Evolutionary conservation across 1,140 invertebrate genomes (phyloP).

Genomic region (Capitella teleta): DNA sequence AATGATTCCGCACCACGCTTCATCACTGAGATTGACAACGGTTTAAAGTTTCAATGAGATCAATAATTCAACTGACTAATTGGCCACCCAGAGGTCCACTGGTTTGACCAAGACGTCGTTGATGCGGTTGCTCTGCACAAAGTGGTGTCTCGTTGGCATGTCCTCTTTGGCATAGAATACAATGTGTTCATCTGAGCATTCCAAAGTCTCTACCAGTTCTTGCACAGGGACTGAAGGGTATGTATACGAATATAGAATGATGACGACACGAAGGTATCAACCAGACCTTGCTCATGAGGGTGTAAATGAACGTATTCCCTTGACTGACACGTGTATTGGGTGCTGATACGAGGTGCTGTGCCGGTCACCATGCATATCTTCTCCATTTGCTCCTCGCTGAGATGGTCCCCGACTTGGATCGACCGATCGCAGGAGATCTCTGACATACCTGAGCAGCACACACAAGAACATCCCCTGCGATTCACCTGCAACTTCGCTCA

Average conservation of each 20-base stretch:
- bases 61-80: constrained; percentile 15
- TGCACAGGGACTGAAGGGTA: too few relatives aligned
- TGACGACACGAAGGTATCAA: too few relatives aligned
- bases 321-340: too few relatives aligned
- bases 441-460: neutral
- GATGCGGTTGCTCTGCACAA: constrained; percentile 26
- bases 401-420: neutral
- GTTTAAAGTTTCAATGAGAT: neutral
- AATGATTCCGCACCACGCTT: constrained; percentile 13
- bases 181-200: too few relatives aligned
- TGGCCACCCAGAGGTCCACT: constrained; percentile 21
- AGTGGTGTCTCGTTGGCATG: constrained; percentile 26
- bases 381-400: neutral
- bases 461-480: neutral
- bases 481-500: neutral
- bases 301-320: too few relatives aligned
- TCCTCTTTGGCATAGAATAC: constrained; percentile 23
- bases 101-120: constrained; percentile 25
- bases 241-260: too few relatives aligned
- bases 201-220: too few relatives aligned
- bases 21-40: neutral
- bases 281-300: too few relatives aligned
- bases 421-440: neutral
- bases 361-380: too few relatives aligned
- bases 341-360: too few relatives aligned